Conservation (phyloP, 1,140 invertebrate genomes). For the Drosophila simulans region DNA sequence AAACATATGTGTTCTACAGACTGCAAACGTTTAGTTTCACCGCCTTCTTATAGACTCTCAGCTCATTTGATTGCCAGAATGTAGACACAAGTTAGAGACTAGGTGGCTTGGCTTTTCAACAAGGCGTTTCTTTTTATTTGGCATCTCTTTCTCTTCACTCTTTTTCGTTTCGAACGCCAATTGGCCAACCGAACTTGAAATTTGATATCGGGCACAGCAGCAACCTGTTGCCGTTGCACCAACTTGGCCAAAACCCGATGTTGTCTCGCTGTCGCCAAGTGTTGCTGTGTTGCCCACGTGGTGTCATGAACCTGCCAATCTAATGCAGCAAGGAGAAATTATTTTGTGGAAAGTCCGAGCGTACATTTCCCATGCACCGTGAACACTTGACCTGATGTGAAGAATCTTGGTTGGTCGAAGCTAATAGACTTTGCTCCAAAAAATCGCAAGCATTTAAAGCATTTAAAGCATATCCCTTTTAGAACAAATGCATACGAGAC, state of each 20-base stretch:
- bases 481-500: too few species aligned
- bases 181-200: conserved; percentile 12
- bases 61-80: too few species aligned
- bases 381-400: neutral
- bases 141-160: neutral
- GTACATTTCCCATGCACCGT: neutral
- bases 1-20: too few species aligned
- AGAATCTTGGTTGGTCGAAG: too few species aligned
- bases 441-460: too few species aligned
- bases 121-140: neutral
- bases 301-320: conserved; percentile 34
- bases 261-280: conserved; percentile 12
- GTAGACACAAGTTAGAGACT: too few species aligned
- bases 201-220: conserved; percentile 7
- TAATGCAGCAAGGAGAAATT: conserved; percentile 4
- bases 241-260: conserved; percentile 14
- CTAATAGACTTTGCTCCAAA: too few species aligned
- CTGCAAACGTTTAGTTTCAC: too few species aligned
- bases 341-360: conserved; percentile 11
- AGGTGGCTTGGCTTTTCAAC: too few species aligned
- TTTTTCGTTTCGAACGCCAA: neutral
- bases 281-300: conserved; percentile 24
- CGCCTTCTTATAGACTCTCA: too few species aligned
- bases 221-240: conserved; percentile 18
- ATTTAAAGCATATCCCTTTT: too few species aligned